Evolutionary conservation across 2,888 invertebrate species (phyloP), one percentile per base, ranked within the genome.

Genomic region (Iselma pallidipennis): DNA sequence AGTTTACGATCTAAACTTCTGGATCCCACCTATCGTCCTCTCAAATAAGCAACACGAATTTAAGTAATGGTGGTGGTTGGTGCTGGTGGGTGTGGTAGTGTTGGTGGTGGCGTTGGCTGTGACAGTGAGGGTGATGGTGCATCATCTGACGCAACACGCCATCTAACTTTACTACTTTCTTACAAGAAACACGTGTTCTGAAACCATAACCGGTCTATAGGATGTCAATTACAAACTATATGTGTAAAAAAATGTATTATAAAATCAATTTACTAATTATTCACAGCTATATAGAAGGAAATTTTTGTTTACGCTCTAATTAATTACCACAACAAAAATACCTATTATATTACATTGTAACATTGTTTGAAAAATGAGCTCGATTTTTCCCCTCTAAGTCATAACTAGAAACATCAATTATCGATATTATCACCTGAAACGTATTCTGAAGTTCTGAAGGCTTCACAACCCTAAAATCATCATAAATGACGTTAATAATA

Each of bases 1-100:
- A 63, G 53, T 63, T 63, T 57, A 63, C 55, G 59, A 63, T 37
- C 42, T 29, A 50, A 63, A 63, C 53, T 63, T 63, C 54, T 49
- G 42, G 50, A 57, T 58, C 49, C 42, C n/a, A n/a, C 25, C 55
- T 49, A 31, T 21, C 51, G 4, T 4, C 9, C 10, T 42, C 6
- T 4, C 9, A 50, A 54, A 62, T 58, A 62, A 62, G 45, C 61
- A 50, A 55, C 57, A 55, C 57, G 48, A 61, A 57, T 42, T 19
- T 21, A n/a, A n/a, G n/a, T n/a, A n/a, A n/a, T n/a, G n/a, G n/a
- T n/a, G n/a, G n/a, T n/a, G n/a, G n/a, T n/a, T n/a, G n/a, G n/a
- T n/a, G n/a, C n/a, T n/a, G n/a, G n/a, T n/a, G n/a, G n/a, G n/a
- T n/a, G n/a, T n/a, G n/a, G n/a, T n/a, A n/a, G n/a, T n/a, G n/a